These are phyloP conservation scores for Mamestra configurata DNA, from an alignment of 1,140 invertebrate species.

Conservation along the genomic window DNA sequence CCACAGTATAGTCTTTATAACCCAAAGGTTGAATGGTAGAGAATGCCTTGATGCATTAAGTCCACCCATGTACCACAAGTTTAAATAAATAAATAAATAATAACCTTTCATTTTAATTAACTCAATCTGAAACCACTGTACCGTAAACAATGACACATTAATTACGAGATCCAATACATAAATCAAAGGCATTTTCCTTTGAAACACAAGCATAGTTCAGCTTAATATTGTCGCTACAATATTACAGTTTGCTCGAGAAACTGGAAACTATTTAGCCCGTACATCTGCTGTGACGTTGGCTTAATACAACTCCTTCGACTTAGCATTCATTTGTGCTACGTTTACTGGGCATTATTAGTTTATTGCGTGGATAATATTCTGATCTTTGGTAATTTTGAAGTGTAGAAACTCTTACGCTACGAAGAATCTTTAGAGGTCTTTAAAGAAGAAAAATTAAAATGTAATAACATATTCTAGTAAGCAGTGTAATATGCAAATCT, in stretches of 20 bases:
- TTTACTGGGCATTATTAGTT: too few species aligned
- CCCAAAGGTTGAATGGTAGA: too few species aligned
- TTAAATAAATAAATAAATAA: too few species aligned
- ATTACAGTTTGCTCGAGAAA: not conserved
- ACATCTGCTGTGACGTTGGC: not conserved
- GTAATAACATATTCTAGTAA: too few species aligned
- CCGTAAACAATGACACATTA: not conserved
- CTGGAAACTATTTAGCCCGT: not conserved
- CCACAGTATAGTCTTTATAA: too few species aligned
- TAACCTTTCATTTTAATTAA: not conserved
- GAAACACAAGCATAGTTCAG: not conserved
- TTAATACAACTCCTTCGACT: not conserved
- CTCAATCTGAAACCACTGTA: not conserved
- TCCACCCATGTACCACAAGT: too few species aligned
- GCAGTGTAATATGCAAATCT: not conserved
- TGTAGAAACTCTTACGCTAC: too few species aligned
- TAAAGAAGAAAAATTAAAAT: too few species aligned
- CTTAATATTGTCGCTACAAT: not conserved
- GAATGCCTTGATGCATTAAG: too few species aligned
- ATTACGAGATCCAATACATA: not conserved
- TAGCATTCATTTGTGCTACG: too few species aligned
- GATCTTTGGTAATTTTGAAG: too few species aligned
- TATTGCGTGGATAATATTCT: not conserved
- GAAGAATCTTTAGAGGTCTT: too few species aligned
- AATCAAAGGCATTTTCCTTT: conserved; percentile 11